Evolutionary conservation across 2,888 invertebrate genomes (phyloP), one percentile per base, ranked within the genome.

Genomic region (Agonopterix heracliana): DNA sequence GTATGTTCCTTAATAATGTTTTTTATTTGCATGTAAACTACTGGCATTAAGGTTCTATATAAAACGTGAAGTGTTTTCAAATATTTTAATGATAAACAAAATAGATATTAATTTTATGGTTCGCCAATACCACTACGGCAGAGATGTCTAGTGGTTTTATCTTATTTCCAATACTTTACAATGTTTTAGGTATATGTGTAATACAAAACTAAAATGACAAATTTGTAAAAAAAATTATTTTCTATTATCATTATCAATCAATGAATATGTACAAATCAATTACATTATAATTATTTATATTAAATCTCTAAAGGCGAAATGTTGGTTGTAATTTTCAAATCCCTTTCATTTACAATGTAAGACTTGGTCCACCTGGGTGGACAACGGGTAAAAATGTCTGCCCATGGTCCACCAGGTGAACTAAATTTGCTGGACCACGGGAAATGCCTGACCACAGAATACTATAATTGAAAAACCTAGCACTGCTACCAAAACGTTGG

Each of bases 211-310:
- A 71, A 81, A 83, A 81, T 83, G 77, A 84, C 82, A 83, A 81
- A 84, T 84, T 82, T 86, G 80, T 85, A 84, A 81, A 80, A 82
- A 84, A 80, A 38, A 79, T 82, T 82, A 81, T 80, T 82, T 83
- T 82, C 78, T 80, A 80, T 79, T 78, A 71, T 77, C 78, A 71
- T 76, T 71, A 80, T 81, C 81, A 77, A 76, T 77, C 75, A 76
- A 82, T 82, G 75, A 76, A 76, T 83, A 81, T 85, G 85, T 86
- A 86, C 84, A 85, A 85, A 86, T 69, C 68, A 68, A 82, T 78
- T 76, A 81, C 71, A 79, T 77, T 81, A 75, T 83, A 80, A 81
- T 84, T 82, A 85, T 82, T 83, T 83, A 80, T 81, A 83, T 77
- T 84, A 84, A 85, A 84, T 81, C 73, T 82, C 78, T 82, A 81